phyloP scores from a whole-genome alignment of 2,888 invertebrate genomes.

The Clusia tigrina region DNA sequence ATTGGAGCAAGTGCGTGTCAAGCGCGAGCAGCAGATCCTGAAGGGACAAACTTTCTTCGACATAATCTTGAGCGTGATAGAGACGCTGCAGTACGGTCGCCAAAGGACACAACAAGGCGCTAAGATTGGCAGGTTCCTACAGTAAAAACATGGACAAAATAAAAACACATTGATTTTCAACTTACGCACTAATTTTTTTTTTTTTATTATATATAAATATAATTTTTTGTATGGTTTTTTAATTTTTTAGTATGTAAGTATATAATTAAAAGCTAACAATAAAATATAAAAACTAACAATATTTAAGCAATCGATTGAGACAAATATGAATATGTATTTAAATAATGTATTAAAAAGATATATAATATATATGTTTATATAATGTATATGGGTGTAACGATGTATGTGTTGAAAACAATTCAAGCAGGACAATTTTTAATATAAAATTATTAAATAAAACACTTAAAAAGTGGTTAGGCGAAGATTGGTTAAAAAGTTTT shows the following conservation, averaged over 20 bases:
- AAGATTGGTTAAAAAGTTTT: no score
- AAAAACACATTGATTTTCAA: conserved; percentile 4
- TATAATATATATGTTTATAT: not conserved
- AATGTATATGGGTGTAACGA: not conserved
- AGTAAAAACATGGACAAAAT: not conserved
- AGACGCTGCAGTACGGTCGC: conserved; percentile 36
- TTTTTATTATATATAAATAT: conserved; percentile 24
- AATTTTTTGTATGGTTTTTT: conserved; percentile 18
- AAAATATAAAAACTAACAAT: conserved; percentile 34
- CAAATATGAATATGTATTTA: not conserved
- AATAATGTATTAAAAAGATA: not conserved
- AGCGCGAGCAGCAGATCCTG: conserved; percentile 9
- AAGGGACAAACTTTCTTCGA: conserved; percentile 37
- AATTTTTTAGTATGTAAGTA: no score
- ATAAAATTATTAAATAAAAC: conserved; percentile 14
- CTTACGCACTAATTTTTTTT: conserved; percentile 19
- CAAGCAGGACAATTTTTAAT: not conserved
- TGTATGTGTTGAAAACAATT: no score
- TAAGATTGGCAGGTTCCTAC: not conserved
- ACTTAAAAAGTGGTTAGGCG: conserved; percentile 8
- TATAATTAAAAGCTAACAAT: conserved; percentile 29
- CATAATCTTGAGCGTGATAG: conserved; percentile 41
- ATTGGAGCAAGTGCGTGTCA: not conserved
- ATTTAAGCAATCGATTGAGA: conserved; percentile 10
- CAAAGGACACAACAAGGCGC: conserved; percentile 15